These are phyloP conservation scores for Brenthis daphne DNA, from an alignment of 2,888 invertebrate genomes.

Conservation along the genomic window DNA sequence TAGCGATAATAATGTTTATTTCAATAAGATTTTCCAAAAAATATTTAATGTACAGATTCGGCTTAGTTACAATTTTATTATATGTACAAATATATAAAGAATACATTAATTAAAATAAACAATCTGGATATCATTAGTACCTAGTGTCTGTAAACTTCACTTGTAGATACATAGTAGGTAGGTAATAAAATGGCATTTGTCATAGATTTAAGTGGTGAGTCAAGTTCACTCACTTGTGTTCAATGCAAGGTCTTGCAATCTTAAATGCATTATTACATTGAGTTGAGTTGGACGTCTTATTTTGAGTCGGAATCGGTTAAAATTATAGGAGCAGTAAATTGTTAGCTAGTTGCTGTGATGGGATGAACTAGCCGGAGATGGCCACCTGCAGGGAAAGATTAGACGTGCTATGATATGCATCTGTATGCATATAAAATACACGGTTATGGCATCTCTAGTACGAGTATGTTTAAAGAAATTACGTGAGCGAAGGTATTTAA, in stretches of 20 bases:
- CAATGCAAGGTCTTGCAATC: conserved; percentile 21
- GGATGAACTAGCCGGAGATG: conserved; percentile 22
- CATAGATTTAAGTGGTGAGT: conserved; percentile 19
- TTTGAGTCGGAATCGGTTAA: not conserved
- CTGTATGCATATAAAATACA: conserved; percentile 11
- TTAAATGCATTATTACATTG: conserved; percentile 18
- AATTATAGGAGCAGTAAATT: conserved; percentile 28
- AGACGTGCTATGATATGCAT: conserved; percentile 18
- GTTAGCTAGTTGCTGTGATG: conserved; percentile 23
- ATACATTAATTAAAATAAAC: not conserved
- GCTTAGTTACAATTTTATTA: too few relatives aligned
- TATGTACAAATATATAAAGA: too few relatives aligned
- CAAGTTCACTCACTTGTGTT: conserved; percentile 18
- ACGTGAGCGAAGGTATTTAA: conserved; percentile 23
- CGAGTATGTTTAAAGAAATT: conserved; percentile 27
- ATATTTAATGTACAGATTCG: too few relatives aligned
- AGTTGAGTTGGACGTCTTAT: not conserved
- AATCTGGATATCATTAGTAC: not conserved
- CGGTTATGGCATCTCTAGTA: conserved; percentile 12
- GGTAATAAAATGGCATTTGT: conserved; percentile 12
- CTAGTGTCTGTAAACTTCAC: not conserved
- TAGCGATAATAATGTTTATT: too few relatives aligned
- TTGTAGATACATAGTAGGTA: not conserved
- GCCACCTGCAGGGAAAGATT: conserved; percentile 30
- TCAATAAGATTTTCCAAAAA: too few relatives aligned